Evolutionary conservation across 2,113 vertebrate species (phyloP).

Genomic region (Otolemur garnettii): DNA sequence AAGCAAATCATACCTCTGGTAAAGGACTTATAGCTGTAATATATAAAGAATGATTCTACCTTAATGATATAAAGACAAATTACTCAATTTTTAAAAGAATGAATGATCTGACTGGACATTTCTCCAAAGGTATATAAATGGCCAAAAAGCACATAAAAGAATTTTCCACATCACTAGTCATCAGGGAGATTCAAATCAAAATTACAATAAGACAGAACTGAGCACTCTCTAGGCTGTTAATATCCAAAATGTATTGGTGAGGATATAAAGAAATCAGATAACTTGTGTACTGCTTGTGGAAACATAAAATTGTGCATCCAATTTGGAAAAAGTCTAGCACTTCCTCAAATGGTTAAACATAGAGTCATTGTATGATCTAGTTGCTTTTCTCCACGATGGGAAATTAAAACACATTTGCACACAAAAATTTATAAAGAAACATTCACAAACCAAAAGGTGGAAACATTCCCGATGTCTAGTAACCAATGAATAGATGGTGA

Average conservation of each 20-base stretch:
- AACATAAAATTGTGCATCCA: neutral
- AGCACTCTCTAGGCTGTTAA: no score
- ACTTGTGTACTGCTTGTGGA: neutral
- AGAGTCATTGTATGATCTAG: neutral
- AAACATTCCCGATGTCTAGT: neutral
- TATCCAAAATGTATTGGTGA: neutral
- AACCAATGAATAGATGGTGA: neutral
- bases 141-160: neutral
- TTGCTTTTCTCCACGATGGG: neutral
- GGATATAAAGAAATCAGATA: neutral
- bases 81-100: neutral
- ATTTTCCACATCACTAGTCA: neutral
- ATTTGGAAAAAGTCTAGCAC: neutral
- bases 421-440: neutral
- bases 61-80: neutral
- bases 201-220: no score
- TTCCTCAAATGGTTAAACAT: neutral
- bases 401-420: neutral
- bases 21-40: neutral
- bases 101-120: neutral
- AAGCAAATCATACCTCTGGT: neutral
- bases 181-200: neutral
- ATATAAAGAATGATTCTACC: neutral
- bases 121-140: neutral
- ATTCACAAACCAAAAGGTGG: neutral